These are phyloP conservation scores for Scotopteryx bipunctaria DNA, from an alignment of 2,888 invertebrate genomes.

Conservation along the genomic window DNA sequence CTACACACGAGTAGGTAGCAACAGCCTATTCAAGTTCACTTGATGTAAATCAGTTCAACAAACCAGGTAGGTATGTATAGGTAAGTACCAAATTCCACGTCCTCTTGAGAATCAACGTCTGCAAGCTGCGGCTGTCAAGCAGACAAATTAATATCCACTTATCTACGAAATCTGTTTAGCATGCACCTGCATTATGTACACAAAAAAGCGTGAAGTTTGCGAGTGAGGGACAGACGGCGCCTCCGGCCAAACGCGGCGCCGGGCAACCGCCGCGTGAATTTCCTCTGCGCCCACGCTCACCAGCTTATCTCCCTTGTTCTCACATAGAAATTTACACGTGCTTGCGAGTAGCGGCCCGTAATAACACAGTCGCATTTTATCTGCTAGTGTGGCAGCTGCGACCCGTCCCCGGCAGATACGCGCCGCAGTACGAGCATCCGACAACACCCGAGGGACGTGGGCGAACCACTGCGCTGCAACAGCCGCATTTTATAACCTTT, in stretches of 20 bases:
- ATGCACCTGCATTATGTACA: conserved; percentile 46
- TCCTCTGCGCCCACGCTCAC: conserved; percentile 67
- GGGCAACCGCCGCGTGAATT: conserved; percentile 52
- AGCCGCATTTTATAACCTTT: conserved; percentile 81
- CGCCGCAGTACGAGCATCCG: conserved; percentile 59
- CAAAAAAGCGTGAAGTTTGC: conserved; percentile 55
- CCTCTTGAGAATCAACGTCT: conserved; percentile 22
- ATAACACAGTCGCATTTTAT: conserved; percentile 77
- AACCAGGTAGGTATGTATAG: no score
- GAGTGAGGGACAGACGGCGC: conserved; percentile 43
- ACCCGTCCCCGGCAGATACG: conserved; percentile 56
- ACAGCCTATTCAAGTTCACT: no score
- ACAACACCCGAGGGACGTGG: conserved; percentile 75
- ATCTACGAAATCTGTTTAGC: conserved; percentile 47
- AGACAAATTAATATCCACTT: conserved; percentile 30
- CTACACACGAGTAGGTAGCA: no score
- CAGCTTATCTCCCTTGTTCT: conserved; percentile 74
- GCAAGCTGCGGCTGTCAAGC: conserved; percentile 33
- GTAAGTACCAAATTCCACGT: conserved; percentile 12
- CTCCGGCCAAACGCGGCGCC: conserved; percentile 51
- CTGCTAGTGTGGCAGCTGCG: conserved; percentile 65
- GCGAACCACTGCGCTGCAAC: conserved; percentile 65
- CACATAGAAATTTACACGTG: conserved; percentile 81
- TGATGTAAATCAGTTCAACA: conserved; percentile 2
- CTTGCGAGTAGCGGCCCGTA: conserved; percentile 71